Conservation (phyloP, 2,888 invertebrate genomes). For the Azorinus chamasolen region DNA sequence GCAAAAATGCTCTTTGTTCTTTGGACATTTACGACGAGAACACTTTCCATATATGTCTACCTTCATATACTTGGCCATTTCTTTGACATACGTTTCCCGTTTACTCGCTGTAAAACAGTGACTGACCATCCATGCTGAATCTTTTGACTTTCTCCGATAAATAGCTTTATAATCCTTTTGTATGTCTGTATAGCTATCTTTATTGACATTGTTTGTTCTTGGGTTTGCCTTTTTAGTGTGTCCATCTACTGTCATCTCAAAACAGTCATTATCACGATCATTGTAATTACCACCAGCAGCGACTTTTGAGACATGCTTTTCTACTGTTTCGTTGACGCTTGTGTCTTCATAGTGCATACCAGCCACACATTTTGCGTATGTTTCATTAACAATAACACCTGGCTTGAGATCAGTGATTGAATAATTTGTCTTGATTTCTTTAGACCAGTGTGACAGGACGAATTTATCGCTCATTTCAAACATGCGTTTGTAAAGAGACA, state of each 20-base stretch:
- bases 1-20: constrained; percentile 32
- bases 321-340: too few relatives aligned
- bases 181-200: not conserved
- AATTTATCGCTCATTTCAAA: not conserved
- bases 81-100: constrained; percentile 49
- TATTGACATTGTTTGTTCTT: not conserved
- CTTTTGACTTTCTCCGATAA: constrained; percentile 34
- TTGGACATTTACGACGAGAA: constrained; percentile 37
- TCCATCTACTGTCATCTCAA: too few relatives aligned
- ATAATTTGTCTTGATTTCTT: too few relatives aligned
- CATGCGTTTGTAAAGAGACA: not conserved
- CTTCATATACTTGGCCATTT: constrained; percentile 31
- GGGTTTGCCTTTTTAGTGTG: too few relatives aligned
- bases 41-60: constrained; percentile 61
- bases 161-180: constrained; percentile 26
- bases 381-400: too few relatives aligned
- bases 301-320: not conserved
- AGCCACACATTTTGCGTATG: too few relatives aligned
- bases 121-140: constrained; percentile 54
- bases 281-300: not conserved
- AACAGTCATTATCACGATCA: too few relatives aligned
- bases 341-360: too few relatives aligned
- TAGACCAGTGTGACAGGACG: too few relatives aligned
- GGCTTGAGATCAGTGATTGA: too few relatives aligned
- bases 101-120: constrained; percentile 54